Conservation (phyloP, 2,113 vertebrate genomes). For the Scytalopus superciliaris region DNA sequence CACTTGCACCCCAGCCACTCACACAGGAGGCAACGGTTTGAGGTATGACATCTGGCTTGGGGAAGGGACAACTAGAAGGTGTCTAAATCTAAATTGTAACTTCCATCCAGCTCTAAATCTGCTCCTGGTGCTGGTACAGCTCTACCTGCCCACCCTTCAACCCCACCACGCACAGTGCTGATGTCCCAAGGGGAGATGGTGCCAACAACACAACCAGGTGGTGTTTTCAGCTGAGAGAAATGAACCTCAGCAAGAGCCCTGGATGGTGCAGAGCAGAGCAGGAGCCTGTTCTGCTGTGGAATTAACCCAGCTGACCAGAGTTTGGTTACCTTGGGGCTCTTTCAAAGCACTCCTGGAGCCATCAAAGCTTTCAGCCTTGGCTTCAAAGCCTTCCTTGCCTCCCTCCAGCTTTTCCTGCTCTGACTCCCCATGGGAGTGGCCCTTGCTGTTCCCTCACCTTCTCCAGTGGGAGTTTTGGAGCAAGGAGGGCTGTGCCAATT, state of each 20-base stretch:
- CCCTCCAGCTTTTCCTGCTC: neutral
- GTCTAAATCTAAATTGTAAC: neutral
- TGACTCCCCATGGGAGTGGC: neutral
- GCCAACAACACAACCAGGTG: neutral
- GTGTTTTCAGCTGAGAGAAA: neutral
- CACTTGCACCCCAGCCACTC: neutral
- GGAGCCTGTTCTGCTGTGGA: neutral
- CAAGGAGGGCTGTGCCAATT: neutral
- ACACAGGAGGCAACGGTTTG: neutral
- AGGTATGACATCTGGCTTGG: neutral
- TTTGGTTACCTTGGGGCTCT: neutral
- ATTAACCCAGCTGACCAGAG: accelerated
- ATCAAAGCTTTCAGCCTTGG: neutral
- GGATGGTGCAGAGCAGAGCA: accelerated
- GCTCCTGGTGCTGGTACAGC: neutral
- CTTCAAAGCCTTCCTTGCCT: neutral
- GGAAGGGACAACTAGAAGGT: neutral
- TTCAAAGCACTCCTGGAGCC: neutral
- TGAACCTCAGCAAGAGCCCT: neutral
- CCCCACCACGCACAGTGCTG: accelerated
- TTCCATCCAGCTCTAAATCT: neutral
- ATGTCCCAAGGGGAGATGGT: neutral
- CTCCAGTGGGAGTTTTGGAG: neutral
- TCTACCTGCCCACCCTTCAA: neutral
- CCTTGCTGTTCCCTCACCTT: neutral